Base-by-base conservation (phyloP, 2,113 vertebrate genomes). In the Xiphias gladius region DNA sequence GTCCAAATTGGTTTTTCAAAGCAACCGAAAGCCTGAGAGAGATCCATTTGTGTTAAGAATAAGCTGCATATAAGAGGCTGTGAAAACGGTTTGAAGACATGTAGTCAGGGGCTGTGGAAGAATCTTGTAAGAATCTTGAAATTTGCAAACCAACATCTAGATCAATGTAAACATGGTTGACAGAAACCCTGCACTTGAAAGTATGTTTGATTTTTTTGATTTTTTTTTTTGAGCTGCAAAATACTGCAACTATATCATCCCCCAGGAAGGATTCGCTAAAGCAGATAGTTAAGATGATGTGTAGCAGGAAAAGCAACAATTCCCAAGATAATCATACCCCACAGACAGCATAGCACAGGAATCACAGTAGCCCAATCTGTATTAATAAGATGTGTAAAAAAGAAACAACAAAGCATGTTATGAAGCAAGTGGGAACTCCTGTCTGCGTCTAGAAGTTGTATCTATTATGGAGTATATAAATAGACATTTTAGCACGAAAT, bases 261-360 rank as follows among this genome's bases (percentile, higher is more conserved):
- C 32, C 43, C 17, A 59, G 58, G 22, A 59, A 63, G 41, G 16
- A 37, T 43, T 41, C 0, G 4, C n/a, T 24, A 10, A 24, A 55
- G 57, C 48, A 76, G 72, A 50, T 73, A 8, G 22, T 70, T 50
- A 22, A 57, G 37, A 35, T 50, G 59, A 71, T 52, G 64, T 28
- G 37, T 30, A 19, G 37, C 30, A 58, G 66, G 57, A 67, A 67
- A 78, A 54, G 58, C 41, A 63, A 48, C 57, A 68, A 50, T 74
- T 83, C 67, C 26, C 43, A 7, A 32, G 79, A 52, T 66, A 77
- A 84, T 76, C 52, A 43, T n/a, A 73, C 6, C 35, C 35, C 30
- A 72, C 68, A 52, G 64, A 55, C 35, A 17, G 30, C 30, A 22
- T 50, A 24, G 19, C n/a, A 17, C 12, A 66, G 20, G 39, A 80